Conservation (phyloP, 2,888 invertebrate genomes). For the Luffia ferchaultella region DNA sequence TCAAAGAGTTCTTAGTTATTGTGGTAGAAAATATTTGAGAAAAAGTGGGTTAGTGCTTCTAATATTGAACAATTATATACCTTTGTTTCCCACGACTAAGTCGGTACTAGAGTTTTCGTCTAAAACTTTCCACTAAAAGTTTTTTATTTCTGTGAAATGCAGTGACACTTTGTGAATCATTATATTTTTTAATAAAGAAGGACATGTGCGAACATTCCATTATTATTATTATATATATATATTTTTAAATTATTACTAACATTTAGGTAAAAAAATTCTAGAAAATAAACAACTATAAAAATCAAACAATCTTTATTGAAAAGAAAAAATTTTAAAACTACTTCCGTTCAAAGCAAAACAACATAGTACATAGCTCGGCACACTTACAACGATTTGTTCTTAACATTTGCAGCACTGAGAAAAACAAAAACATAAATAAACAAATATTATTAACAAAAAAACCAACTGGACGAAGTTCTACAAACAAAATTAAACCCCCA, state of each 20-base stretch:
- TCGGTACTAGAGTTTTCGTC: background rate
- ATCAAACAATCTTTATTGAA: background rate
- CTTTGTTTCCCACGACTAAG: background rate
- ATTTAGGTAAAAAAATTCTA: background rate
- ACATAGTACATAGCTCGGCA: background rate
- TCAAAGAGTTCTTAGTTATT: no score
- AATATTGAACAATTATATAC: background rate
- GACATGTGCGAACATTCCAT: background rate
- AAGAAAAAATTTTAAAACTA: background rate
- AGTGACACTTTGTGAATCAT: background rate
- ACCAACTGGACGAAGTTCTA: no score
- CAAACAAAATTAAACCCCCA: no score
- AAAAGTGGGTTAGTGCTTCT: background rate
- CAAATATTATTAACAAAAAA: background rate
- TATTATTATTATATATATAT: no score
- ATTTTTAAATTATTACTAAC: background rate
- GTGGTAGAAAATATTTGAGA: background rate
- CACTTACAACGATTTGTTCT: background rate
- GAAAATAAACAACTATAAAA: background rate
- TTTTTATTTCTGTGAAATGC: background rate
- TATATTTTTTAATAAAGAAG: background rate
- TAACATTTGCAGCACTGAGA: background rate
- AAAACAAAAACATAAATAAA: background rate
- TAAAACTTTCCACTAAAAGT: background rate
- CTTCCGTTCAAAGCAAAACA: background rate